Conservation (phyloP, 2,797 vertebrate species). For the Macropodus opercularis region DNA sequence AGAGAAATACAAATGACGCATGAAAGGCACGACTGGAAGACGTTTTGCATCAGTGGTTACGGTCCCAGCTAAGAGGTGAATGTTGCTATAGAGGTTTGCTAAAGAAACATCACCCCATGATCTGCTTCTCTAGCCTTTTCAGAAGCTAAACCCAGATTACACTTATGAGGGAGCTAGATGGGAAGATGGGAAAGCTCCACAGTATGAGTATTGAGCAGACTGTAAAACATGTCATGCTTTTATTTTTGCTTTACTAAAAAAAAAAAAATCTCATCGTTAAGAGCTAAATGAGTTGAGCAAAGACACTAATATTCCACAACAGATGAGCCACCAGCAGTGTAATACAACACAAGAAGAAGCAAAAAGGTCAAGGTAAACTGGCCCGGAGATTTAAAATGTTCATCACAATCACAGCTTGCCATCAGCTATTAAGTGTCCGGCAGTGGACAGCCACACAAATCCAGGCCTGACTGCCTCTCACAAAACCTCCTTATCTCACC, state of each 20-base stretch:
- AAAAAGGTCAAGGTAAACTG: constrained; percentile 79
- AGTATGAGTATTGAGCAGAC: constrained; percentile 4
- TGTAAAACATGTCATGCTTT: constrained; percentile 42
- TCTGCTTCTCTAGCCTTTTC: neutral
- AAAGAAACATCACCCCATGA: neutral
- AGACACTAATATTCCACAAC: constrained; percentile 57
- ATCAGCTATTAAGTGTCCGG: constrained; percentile 81
- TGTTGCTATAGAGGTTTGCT: neutral
- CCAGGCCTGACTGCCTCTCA: constrained; percentile 76
- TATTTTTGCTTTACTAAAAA: constrained; percentile 25
- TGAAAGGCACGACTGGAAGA: no score
- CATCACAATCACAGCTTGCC: constrained; percentile 80
- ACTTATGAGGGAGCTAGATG: no score
- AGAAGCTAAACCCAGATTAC: no score
- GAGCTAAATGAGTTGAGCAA: constrained; percentile 59
- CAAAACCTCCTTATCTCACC: constrained; percentile 83
- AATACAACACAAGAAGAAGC: constrained; percentile 61
- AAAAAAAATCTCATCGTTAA: constrained; percentile 40
- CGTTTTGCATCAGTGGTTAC: no score
- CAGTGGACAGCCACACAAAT: constrained; percentile 79
- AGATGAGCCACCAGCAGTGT: constrained; percentile 47
- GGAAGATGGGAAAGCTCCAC: constrained; percentile 7
- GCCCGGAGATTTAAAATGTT: constrained; percentile 81
- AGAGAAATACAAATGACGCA: no score
- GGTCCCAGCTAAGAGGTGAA: no score